Conservation (phyloP, 37 sponge, comb jelly and placozoan genomes). For the Theonella swinhoei region DNA sequence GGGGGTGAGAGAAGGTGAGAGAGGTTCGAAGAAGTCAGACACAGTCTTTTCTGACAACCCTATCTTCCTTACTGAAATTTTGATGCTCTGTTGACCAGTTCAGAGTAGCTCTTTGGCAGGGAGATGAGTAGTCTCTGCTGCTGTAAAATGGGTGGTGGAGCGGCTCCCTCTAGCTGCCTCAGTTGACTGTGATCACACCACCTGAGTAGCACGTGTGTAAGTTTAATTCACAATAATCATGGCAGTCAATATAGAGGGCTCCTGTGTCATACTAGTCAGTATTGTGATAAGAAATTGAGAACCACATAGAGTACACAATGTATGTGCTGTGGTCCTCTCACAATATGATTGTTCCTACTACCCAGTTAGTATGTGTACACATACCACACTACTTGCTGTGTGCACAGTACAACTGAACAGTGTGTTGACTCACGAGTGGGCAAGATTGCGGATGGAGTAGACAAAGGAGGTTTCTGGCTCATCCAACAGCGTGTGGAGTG, state of each 20-base stretch:
- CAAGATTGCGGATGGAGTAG: not conserved
- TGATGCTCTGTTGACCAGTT: conserved; percentile 57
- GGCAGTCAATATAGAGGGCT: too few relatives aligned
- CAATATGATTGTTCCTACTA: too few relatives aligned
- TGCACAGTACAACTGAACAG: not conserved
- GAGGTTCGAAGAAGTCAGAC: not conserved
- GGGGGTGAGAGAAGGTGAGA: too few relatives aligned
- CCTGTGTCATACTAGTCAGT: too few relatives aligned
- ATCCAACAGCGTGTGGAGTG: conserved; percentile 34
- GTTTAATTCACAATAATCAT: too few relatives aligned
- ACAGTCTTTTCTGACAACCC: not conserved
- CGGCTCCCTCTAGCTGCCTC: not conserved
- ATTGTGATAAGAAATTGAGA: too few relatives aligned
- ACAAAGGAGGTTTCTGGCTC: not conserved
- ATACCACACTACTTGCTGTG: too few relatives aligned
- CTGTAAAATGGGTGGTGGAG: conserved; percentile 22
- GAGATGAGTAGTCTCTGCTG: conserved; percentile 25
- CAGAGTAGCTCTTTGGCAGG: conserved; percentile 55
- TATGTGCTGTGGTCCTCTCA: too few relatives aligned
- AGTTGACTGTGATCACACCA: conserved; percentile 56
- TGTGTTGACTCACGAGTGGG: not conserved
- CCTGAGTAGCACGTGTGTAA: too few relatives aligned
- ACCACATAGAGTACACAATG: too few relatives aligned
- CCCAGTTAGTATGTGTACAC: too few relatives aligned
- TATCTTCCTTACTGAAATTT: conserved; percentile 44